phyloP scores from a whole-genome alignment of 2,113 vertebrate species.

The Tursiops truncatus region DNA sequence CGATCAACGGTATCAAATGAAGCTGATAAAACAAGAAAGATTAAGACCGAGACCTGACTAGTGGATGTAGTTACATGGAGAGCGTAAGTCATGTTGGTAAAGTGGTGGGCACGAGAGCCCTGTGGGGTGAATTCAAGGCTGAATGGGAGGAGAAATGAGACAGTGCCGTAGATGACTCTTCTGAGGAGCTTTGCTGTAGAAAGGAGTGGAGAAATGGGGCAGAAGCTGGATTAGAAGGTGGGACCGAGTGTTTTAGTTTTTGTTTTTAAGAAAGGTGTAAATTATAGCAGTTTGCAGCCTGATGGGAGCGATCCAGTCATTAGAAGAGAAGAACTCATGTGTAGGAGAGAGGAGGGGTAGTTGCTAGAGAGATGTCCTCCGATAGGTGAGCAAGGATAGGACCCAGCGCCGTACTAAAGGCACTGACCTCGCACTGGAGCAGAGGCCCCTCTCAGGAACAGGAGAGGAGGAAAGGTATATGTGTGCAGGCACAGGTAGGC shows the following conservation, averaged over 20 bases:
- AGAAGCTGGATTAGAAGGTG: not conserved
- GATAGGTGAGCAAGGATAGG: not conserved
- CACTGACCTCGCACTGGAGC: not conserved
- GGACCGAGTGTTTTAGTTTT: not conserved
- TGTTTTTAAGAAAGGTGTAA: not conserved
- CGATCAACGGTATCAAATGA: not conserved
- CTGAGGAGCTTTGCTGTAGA: not conserved
- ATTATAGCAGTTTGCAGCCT: not conserved
- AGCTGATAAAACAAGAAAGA: not conserved
- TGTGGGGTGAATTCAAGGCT: not conserved
- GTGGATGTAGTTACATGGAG: not conserved
- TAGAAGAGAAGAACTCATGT: not conserved
- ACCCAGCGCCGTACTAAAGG: not conserved
- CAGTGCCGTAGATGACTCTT: not conserved
- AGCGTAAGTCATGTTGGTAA: not conserved
- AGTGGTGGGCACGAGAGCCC: not conserved
- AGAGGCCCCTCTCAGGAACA: not conserved
- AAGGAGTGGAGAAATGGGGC: not conserved
- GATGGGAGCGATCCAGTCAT: not conserved
- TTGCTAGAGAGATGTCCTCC: not conserved
- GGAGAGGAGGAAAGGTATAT: not conserved
- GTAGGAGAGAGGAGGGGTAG: not conserved
- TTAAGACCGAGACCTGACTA: not conserved
- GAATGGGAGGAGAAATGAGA: not conserved
- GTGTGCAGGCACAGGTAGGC: not conserved